Percentiles rank a stretch among this genome's conserved stretches.
These are phyloP conservation scores for Podocnemis expansa DNA, from an alignment of 2,113 vertebrate species.

Conservation along the genomic window DNA sequence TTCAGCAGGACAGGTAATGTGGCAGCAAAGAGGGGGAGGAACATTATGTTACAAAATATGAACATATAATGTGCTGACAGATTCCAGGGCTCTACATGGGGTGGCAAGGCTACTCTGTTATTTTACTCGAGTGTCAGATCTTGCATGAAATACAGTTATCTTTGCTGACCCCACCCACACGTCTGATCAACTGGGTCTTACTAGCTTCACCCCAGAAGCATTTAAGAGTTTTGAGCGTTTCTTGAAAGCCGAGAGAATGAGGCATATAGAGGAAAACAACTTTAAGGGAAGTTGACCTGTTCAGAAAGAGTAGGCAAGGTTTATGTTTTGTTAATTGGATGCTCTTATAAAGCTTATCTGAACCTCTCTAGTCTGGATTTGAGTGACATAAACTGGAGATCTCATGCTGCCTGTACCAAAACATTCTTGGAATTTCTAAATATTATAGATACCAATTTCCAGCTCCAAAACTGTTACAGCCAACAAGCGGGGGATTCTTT, in stretches of 20 bases:
- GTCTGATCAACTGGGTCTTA: conserved; percentile 46
- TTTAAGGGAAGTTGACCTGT: neutral
- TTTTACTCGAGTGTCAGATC: neutral
- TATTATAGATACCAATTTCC: neutral
- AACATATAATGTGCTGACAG: conserved; percentile 8
- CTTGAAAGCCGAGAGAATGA: conserved; percentile 13
- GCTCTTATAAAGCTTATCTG: neutral
- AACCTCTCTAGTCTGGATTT: too few relatives aligned
- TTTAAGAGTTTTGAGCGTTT: conserved; percentile 22
- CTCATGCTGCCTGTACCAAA: neutral
- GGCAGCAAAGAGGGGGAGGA: conserved; percentile 28
- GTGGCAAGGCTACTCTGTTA: neutral
- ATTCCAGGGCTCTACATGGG: conserved; percentile 39
- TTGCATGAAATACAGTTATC: conserved; percentile 11
- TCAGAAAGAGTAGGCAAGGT: neutral
- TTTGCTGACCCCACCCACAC: conserved; percentile 30
- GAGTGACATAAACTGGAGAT: neutral
- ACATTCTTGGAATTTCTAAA: neutral
- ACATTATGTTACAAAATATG: conserved; percentile 20
- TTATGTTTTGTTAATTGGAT: conserved; percentile 5
- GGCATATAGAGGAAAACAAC: neutral
- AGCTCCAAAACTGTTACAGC: neutral
- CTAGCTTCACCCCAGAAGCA: conserved; percentile 18
- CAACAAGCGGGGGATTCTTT: neutral
- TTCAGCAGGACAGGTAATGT: neutral